Base-by-base conservation (phyloP, 2,888 invertebrate genomes). In the Neoitamus cyanurus region DNA sequence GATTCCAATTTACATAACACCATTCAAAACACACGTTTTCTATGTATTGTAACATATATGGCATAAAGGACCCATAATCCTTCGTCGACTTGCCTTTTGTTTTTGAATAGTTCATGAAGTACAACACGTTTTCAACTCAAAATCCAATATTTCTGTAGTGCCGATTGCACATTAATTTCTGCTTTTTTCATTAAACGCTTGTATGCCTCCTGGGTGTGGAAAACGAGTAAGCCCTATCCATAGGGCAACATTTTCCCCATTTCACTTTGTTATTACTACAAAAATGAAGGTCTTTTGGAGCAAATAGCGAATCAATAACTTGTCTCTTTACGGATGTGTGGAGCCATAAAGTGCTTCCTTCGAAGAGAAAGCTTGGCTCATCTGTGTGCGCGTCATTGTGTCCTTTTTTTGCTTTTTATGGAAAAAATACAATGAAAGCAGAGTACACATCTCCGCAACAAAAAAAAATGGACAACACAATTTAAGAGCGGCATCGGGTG, bases 251-350 rank as follows among this genome's bases (percentile, higher is more conserved):
- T 58, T 58, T 58, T 20, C 7, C 58, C 9, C 25, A 20, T 58
- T 58, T 58, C 58, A 58, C 58, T 58, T 20, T 7, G 58, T 58
- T 58, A 58, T 58, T 58, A 58, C 58, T 58, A 58, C 25, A 58
- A 58, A 58, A 58, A 58, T 58, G 58, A 58, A 58, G 58, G 25
- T 58, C 58, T 20, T 25, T 20, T 20, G 20, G 58, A 58, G 58
- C 58, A 75, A 42, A 75, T 42, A 28, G 28, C 20, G 78, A 78
- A 78, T 78, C 78, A 78, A 78, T 78, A 78, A 78, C 48, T 78
- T 46, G 77, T 20, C 46, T 77, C 77, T 46, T 48, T 58, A 78
- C 48, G 31, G 11, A 78, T 78, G 78, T 78, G 48, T 78, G 48
- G 78, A 78, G 20, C 48, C 48, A 78, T 78, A 78, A 78, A 48